Percentiles rank a stretch among this genome's conserved stretches.
Evolutionary conservation across 2,113 vertebrate species (phyloP).

Genomic region (Numida meleagris): DNA sequence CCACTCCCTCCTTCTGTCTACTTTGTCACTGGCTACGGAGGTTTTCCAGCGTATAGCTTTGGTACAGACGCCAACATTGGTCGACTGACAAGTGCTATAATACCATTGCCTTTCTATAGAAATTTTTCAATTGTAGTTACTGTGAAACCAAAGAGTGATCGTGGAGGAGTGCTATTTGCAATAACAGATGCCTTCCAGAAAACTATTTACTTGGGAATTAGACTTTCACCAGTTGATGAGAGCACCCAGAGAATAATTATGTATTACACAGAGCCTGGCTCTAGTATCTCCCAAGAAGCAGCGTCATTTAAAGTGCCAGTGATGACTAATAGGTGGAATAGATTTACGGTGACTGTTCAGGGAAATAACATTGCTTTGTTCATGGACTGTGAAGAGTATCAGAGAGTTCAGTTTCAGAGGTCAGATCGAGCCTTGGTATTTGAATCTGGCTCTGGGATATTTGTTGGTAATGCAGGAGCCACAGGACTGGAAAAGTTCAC

Average conservation of each 20-base stretch:
- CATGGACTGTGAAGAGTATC: constrained; percentile 92
- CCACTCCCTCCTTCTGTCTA: constrained; percentile 93
- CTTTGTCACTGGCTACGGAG: constrained; percentile 91
- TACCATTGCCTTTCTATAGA: constrained; percentile 85
- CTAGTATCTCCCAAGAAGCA: constrained; percentile 81
- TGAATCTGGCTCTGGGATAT: constrained; percentile 90
- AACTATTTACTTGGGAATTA: constrained; percentile 88
- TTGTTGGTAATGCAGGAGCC: constrained; percentile 92
- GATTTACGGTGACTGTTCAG: constrained; percentile 85
- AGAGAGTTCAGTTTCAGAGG: constrained; percentile 81
- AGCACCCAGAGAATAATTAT: constrained; percentile 85
- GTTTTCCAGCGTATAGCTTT: constrained; percentile 94
- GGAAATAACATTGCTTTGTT: constrained; percentile 84
- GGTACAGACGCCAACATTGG: constrained; percentile 89
- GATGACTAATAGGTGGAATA: constrained; percentile 91
- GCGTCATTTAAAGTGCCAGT: constrained; percentile 89
- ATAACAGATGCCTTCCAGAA: constrained; percentile 91
- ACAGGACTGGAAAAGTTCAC: constrained; percentile 88
- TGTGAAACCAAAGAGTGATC: constrained; percentile 81
- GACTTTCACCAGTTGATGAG: constrained; percentile 85
- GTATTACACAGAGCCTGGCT: constrained; percentile 89
- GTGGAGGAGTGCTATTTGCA: constrained; percentile 89
- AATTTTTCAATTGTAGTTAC: constrained; percentile 88
- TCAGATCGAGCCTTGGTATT: constrained; percentile 81
- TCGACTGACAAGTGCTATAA: constrained; percentile 86